Evolutionary conservation across 2,113 vertebrate species (phyloP), one percentile per base, ranked within the genome.

Genomic region (Rhea americana): DNA sequence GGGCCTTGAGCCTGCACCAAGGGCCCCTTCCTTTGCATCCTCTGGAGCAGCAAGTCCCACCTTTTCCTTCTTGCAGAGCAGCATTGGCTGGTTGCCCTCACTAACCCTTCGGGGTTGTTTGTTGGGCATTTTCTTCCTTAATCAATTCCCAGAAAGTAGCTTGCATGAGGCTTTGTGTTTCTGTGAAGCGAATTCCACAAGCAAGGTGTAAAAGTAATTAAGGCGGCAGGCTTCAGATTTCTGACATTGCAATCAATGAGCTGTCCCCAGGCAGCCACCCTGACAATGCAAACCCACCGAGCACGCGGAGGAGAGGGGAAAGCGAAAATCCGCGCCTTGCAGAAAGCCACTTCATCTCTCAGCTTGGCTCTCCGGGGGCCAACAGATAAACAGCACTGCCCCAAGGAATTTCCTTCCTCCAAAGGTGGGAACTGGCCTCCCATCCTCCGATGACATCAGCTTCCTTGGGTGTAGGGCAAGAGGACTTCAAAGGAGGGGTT

Each of bases 361-460:
- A 2, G 76, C 22, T 67, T 3, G 0, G 50, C 61, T 94, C 91
- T 91, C 94, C 28, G 25, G 84, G 61, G 91, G 50, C n/a, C 93
- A 51, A 48, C 91, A 97, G 97, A 96, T 97, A 97, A 97, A 94
- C 86, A 94, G 79, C 90, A 75, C 89, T 95, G 93, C 87, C 95
- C 95, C 74, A 81, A 95, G 96, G 97, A 96, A 97, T 97, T 97
- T 98, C 97, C 97, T 97, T 97, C 96, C 96, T 96, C 76, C 11
- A 1, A 94, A 97, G 96, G 94, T 97, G 95, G 94, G 95, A 96
- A 96, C 90, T 90, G 86, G 77, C 95, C 95, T 91, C 93, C 89
- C 94, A 95, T 96, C 94, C 96, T 94, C 90, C 2, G 2, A 73
- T 96, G 95, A 96, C 92, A 95, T 97, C 96, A 95, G 93, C 85